Evolutionary conservation across 2,113 vertebrate genomes (phyloP), one percentile per base, ranked within the genome.

Genomic region (Chloebia gouldiae): DNA sequence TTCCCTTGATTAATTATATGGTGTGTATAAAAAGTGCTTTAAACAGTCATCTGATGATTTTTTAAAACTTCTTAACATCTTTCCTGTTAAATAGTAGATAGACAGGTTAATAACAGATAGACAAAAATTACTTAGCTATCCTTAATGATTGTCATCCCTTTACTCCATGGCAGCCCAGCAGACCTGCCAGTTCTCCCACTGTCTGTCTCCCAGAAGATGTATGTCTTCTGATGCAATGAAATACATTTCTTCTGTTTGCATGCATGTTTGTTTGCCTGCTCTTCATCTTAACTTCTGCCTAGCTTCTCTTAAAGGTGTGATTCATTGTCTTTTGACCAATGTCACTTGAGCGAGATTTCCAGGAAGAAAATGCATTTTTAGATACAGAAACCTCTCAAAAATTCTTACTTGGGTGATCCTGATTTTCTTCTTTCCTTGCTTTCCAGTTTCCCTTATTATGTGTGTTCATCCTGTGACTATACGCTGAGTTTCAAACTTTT

Each of bases 141-240:
- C 18, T 25, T 47, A 51, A 23, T 45, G 25, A 12, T n/a, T 63
- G 35, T 81, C 42, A 54, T 88, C 82, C 91, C 22, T 93, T 83
- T 77, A 56, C 27, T 90, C 82, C 91, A 30, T 83, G 68, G 71
- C 53, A 96, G 71, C 94, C 88, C 57, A 82, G 59, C 59, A 88
- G 88, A 83, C 71, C 88, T 90, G 35, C 72, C 76, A 88, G 39
- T 83, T 93, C 76, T 83, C 33, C 20, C 15, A 9, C 44, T 42
- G 40, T 13, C 42, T 40, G 40, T 42, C 40, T 42, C 40, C 40
- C 40, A 42, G 40, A 42, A 75, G 60, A 77, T 81, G 6, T 31
- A 10, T 71, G n/a, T 90, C 44, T 88, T 65, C 51, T 81, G 42
- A 78, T 78, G 56, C 56, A 86, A 6, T 49, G 15, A 64, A 95